phyloP scores from a whole-genome alignment of 2,113 vertebrate genomes.

The Epinephelus moara region DNA sequence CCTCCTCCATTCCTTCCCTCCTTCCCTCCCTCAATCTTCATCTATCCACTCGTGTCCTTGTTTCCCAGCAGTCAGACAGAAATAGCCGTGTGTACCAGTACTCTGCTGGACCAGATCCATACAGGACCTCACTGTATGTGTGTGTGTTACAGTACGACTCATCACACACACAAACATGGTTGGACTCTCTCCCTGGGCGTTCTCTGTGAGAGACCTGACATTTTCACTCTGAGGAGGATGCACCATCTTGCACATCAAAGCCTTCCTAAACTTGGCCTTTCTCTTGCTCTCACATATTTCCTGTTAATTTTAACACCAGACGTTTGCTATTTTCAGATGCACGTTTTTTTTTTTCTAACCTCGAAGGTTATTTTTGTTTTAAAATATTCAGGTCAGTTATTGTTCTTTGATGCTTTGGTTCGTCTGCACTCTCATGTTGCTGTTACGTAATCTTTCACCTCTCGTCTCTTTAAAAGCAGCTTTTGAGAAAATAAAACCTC shows the following conservation, averaged over 20 bases:
- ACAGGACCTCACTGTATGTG: constrained; percentile 31
- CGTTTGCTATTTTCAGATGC: constrained; percentile 28
- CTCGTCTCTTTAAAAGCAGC: neutral
- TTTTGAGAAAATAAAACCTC: constrained; percentile 9
- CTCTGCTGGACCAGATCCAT: constrained; percentile 71
- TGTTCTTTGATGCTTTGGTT: neutral
- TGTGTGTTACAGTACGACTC: constrained; percentile 9
- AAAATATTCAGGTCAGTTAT: constrained; percentile 15
- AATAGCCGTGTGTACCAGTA: constrained; percentile 73
- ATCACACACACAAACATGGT: constrained; percentile 23
- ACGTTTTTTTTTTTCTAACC: neutral
- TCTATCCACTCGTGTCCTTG: constrained; percentile 55
- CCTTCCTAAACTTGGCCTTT: constrained; percentile 15
- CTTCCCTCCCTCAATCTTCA: constrained; percentile 34
- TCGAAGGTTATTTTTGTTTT: constrained; percentile 25
- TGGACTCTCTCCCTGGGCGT: constrained; percentile 39
- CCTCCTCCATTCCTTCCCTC: constrained; percentile 20
- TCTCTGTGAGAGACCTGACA: constrained; percentile 73
- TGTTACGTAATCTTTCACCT: constrained; percentile 12
- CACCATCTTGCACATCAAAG: constrained; percentile 69
- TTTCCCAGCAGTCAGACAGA: constrained; percentile 78
- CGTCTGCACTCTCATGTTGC: neutral
- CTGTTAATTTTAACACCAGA: constrained; percentile 27
- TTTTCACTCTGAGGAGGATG: constrained; percentile 61
- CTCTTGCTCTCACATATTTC: neutral